Evolutionary conservation across 2,888 invertebrate genomes (phyloP).

Genomic region (Leptinotarsa peninsularis): DNA sequence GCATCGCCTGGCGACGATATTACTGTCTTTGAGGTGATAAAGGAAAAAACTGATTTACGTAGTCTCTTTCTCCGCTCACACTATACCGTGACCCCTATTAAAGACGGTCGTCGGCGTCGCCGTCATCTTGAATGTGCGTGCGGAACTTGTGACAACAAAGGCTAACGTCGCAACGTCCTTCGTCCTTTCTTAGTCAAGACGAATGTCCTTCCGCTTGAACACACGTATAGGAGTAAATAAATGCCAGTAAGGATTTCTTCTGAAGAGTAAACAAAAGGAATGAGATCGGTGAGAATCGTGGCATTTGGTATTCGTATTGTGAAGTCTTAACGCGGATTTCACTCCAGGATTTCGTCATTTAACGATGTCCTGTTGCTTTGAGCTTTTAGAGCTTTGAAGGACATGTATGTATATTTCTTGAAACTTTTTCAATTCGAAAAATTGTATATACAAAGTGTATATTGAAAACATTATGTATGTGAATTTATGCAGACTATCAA

Average conservation of each 20-base stretch:
- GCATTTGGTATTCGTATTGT: slow-evolving; percentile 16
- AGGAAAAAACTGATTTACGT: too few species aligned
- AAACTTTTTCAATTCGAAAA: neutral
- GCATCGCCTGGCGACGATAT: too few species aligned
- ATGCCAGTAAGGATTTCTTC: slow-evolving; percentile 13
- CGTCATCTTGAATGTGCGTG: slow-evolving; percentile 12
- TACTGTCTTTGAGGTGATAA: too few species aligned
- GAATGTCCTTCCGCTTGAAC: slow-evolving; percentile 46
- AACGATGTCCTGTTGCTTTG: neutral
- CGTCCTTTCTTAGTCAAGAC: slow-evolving; percentile 45
- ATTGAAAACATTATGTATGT: too few species aligned
- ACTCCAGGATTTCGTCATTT: neutral
- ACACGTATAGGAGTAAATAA: slow-evolving; percentile 25
- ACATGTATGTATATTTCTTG: neutral
- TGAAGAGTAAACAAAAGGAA: slow-evolving; percentile 9
- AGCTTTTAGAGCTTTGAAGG: too few species aligned
- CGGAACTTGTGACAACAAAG: slow-evolving; percentile 20
- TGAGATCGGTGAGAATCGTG: slow-evolving; percentile 20
- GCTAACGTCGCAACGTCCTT: slow-evolving; percentile 35
- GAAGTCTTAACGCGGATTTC: slow-evolving; percentile 4
- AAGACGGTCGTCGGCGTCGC: neutral
- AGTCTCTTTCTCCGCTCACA: neutral
- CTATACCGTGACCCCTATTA: neutral
- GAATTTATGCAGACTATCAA: too few species aligned
- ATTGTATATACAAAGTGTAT: too few species aligned